Evolutionary conservation across 2,113 vertebrate genomes (phyloP), one percentile per base, ranked within the genome.

Genomic region (Vanacampus margaritifer): DNA sequence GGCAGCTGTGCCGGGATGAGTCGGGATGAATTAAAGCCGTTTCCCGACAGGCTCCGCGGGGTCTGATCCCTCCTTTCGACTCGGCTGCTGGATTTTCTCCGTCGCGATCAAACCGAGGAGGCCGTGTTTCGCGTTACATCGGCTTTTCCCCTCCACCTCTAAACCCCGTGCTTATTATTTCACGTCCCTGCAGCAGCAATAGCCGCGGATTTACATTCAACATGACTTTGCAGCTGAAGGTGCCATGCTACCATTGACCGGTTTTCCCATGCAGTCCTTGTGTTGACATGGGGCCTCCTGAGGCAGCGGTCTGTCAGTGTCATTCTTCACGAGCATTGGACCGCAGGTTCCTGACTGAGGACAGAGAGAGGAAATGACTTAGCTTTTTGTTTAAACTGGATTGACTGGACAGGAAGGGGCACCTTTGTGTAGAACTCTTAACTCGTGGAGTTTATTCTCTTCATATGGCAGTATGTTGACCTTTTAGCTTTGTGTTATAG

Each of bases 11-110:
- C 79, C 79, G 73, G 86, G 80, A 84, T 74, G 86, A 85, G 85
- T 86, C 84, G 79, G 74, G 82, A 89, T 84, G 81, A 86, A 89
- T 89, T 83, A 87, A 82, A 86, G 69, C 78, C 81, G 79, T 88
- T 89, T 87, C 86, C 84, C 79, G 83, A 84, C 80, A 75, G 87
- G 83, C 88, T 89, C 84, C 81, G 78, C 60, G 26, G 71, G 88
- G 86, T 88, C 89, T 88, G 84, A 88, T 81, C 84, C 81, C 60
- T 64, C 64, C 64, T 78, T 35, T 35, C 68, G 64, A 41, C 65
- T 64, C 45, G 74, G 69, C 75, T 82, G 51, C 35, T 74, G 74
- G 76, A 81, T 71, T 81, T 68, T 62, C 79, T 64, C 60, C 53
- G 51, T 58, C 19, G 67, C 54, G 76, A 63, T 75, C 26, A 64